phyloP scores from a whole-genome alignment of 2,113 vertebrate species.

The Lichenostomus cassidix region DNA sequence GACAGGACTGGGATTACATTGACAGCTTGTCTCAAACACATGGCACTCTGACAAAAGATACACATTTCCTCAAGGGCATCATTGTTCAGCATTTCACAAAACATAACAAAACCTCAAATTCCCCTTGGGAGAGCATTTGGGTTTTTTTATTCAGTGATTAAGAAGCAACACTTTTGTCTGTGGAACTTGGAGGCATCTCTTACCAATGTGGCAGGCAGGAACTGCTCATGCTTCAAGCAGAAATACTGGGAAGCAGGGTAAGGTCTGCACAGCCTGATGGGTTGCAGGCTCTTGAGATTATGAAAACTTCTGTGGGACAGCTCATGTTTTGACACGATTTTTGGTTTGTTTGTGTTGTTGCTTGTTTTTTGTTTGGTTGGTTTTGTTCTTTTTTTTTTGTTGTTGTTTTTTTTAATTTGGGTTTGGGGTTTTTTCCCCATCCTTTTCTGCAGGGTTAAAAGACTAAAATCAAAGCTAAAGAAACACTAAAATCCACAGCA shows the following conservation, averaged over 20 bases:
- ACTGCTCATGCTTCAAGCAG: not conserved
- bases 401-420: not conserved
- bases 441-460: not conserved
- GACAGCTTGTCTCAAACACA: not conserved
- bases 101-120: not conserved
- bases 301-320: not conserved
- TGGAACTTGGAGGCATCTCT: not conserved
- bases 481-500: not conserved
- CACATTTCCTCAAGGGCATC: constrained; percentile 20
- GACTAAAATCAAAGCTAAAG: not conserved
- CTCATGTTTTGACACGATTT: not conserved
- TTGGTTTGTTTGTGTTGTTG: not conserved
- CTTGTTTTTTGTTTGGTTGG: no score
- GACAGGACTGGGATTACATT: constrained; percentile 12
- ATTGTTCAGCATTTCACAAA: not conserved
- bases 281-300: not conserved
- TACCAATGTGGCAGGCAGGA: not conserved
- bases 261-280: not conserved
- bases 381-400: no score
- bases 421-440: not conserved
- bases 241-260: not conserved
- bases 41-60: constrained; percentile 18
- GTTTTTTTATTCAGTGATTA: not conserved
- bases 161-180: not conserved
- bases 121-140: not conserved